Evolutionary conservation across 2,797 vertebrate species (phyloP).

Genomic region (Caiman crocodilus): DNA sequence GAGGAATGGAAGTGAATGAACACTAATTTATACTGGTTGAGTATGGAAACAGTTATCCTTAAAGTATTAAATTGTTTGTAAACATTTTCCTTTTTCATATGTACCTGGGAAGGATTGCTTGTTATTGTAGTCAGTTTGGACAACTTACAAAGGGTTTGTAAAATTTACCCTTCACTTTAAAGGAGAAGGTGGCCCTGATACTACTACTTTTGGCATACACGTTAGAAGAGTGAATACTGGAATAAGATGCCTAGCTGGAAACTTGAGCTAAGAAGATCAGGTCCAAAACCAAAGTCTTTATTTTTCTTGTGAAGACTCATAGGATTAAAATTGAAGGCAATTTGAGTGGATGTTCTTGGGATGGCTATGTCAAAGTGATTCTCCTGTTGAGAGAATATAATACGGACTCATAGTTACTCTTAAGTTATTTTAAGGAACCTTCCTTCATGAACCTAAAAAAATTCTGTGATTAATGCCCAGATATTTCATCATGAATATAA

Average conservation of each 20-base stretch:
- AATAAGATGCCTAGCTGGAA: background rate
- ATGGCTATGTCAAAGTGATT: background rate
- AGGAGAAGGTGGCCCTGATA: background rate
- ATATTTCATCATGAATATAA: conserved; percentile 2
- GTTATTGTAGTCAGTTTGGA: background rate
- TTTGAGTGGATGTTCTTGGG: background rate
- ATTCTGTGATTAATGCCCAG: background rate
- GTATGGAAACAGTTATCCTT: background rate
- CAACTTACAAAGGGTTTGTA: background rate
- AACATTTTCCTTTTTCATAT: background rate
- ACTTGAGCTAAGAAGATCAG: background rate
- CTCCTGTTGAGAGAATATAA: background rate
- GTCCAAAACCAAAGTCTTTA: background rate
- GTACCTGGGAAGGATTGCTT: background rate
- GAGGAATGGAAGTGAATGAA: background rate
- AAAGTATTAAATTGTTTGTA: background rate
- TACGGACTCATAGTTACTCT: background rate
- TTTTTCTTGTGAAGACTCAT: background rate
- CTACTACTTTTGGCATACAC: background rate
- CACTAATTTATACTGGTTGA: background rate
- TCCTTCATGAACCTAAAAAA: background rate
- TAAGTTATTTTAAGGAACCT: background rate
- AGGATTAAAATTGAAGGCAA: background rate
- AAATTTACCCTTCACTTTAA: background rate
- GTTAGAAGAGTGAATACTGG: background rate